A percentile compares a stretch with the other conserved stretches of the same genome.
These are phyloP conservation scores for Nixonia krombeini DNA, from an alignment of 1,140 invertebrate species.

Conservation along the genomic window DNA sequence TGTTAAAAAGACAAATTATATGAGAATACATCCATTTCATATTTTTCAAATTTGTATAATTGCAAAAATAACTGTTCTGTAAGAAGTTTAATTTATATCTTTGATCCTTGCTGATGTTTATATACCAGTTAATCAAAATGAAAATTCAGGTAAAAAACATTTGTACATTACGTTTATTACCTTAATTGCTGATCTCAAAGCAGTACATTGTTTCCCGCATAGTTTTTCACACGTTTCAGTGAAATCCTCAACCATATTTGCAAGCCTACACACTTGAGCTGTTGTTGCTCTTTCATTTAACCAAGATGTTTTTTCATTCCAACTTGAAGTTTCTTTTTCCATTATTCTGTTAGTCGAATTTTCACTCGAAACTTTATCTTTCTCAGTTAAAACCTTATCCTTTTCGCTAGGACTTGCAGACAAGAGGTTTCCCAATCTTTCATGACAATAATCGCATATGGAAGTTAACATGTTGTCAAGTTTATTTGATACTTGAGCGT, in stretches of 20 bases:
- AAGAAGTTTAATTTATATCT: too few relatives aligned
- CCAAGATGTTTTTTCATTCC: constrained; percentile 69
- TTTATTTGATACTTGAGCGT: constrained; percentile 77
- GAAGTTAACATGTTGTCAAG: constrained; percentile 83
- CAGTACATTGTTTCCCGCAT: constrained; percentile 84
- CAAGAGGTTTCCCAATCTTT: constrained; percentile 88
- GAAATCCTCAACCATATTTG: constrained; percentile 85
- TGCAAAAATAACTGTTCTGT: too few relatives aligned
- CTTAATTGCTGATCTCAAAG: constrained; percentile 86
- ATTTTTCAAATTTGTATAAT: too few relatives aligned
- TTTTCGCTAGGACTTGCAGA: constrained; percentile 81
- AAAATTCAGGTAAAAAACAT: too few relatives aligned
- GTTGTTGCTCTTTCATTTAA: constrained; percentile 76
- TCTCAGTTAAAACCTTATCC: constrained; percentile 67
- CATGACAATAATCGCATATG: constrained; percentile 93
- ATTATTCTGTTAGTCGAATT: constrained; percentile 34
- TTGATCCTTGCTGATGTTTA: too few relatives aligned
- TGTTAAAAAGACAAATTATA: too few relatives aligned
- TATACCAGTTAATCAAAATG: too few relatives aligned
- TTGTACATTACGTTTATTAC: constrained; percentile 70
- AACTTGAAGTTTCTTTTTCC: constrained; percentile 57
- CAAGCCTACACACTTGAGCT: constrained; percentile 84
- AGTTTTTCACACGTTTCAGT: constrained; percentile 82
- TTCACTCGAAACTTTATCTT: constrained; percentile 54
- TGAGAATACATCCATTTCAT: too few relatives aligned